These are phyloP conservation scores for Acanthiza pusilla DNA, from an alignment of 2,797 vertebrate genomes.

Conservation along the genomic window DNA sequence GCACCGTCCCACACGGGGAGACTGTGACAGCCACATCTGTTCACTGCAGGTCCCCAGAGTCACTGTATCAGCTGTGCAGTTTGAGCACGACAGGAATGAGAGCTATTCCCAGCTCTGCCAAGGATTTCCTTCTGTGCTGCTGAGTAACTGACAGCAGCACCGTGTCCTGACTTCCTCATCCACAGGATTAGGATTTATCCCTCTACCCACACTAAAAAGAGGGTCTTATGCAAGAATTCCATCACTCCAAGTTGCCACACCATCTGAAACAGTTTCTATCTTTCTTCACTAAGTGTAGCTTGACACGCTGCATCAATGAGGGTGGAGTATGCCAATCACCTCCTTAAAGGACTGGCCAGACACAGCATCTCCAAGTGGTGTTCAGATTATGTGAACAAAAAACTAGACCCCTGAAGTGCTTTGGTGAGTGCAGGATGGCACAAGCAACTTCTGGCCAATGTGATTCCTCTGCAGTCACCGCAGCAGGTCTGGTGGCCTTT, in stretches of 20 bases:
- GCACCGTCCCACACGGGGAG: neutral
- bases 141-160: neutral
- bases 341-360: neutral
- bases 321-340: neutral
- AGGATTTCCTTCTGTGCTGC: neutral
- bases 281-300: neutral
- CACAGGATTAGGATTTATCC: neutral
- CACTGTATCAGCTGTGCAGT: neutral
- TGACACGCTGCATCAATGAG: neutral
- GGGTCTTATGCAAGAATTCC: neutral
- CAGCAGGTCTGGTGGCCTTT: neutral
- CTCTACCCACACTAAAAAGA: neutral
- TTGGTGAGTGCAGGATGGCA: neutral
- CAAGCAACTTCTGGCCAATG: neutral
- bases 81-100: neutral
- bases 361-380: neutral
- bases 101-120: neutral
- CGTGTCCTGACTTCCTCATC: neutral
- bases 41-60: neutral
- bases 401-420: neutral
- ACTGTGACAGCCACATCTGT: neutral
- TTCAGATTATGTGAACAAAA: neutral
- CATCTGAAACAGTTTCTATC: neutral
- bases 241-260: neutral
- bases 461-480: neutral